phyloP scores from a whole-genome alignment of 1,140 invertebrate genomes.

The Sipha flava region DNA sequence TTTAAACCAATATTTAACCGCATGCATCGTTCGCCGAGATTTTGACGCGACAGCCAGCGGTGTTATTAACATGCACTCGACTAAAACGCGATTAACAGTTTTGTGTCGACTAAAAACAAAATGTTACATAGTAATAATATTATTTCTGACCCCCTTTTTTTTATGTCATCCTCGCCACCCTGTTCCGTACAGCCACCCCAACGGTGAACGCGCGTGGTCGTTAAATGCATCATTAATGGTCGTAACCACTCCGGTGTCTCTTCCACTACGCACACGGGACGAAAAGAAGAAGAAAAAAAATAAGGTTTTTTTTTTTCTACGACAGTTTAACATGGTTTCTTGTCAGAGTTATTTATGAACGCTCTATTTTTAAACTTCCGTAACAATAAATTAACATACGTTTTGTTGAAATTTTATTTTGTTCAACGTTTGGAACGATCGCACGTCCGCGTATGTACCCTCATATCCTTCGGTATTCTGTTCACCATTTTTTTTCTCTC shows the following conservation, averaged over 20 bases:
- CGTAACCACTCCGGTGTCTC: not conserved
- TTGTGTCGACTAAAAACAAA: not conserved
- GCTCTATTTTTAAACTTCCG: constrained; percentile 16
- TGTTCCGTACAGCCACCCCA: not conserved
- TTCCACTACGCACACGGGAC: not conserved
- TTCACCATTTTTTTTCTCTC: no score
- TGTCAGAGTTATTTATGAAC: constrained; percentile 22
- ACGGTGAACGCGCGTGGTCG: not conserved
- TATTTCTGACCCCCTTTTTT: constrained; percentile 4
- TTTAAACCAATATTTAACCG: no score
- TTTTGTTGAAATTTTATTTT: not conserved
- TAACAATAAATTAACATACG: not conserved
- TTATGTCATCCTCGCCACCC: not conserved
- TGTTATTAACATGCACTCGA: no score
- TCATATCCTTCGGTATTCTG: no score
- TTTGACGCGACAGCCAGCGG: no score
- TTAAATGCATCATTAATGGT: constrained; percentile 24
- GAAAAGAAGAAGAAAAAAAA: no score
- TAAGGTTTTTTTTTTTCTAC: constrained; percentile 8
- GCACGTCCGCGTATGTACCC: no score
- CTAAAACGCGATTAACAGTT: no score
- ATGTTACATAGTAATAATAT: no score
- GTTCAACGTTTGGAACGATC: no score
- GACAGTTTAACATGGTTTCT: not conserved
- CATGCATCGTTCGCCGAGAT: no score